These are phyloP conservation scores for Ciconia stormi DNA, from an alignment of 2,113 vertebrate species.

Conservation along the genomic window DNA sequence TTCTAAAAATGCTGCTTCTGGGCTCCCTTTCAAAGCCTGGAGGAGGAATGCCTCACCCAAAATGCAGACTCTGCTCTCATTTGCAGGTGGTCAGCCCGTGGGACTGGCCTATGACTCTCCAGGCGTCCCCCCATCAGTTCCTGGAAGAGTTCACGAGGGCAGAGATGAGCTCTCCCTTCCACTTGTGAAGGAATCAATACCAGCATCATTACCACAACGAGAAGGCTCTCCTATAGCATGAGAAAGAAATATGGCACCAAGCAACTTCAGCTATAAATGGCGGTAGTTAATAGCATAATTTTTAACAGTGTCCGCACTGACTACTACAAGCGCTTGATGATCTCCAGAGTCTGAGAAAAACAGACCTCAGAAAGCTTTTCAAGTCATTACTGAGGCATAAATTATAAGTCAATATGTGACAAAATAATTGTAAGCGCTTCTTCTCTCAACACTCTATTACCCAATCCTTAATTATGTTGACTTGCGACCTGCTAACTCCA, in stretches of 20 bases:
- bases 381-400: not conserved
- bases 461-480: not conserved
- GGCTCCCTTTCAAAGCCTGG: not conserved
- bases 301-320: not conserved
- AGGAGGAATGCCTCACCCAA: not conserved
- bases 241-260: not conserved
- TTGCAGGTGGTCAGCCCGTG: not conserved
- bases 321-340: not conserved
- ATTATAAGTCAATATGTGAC: not conserved
- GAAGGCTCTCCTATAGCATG: not conserved
- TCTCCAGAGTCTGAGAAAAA: not conserved
- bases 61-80: not conserved
- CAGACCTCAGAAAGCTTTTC: not conserved
- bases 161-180: not conserved
- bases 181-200: not conserved
- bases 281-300: not conserved
- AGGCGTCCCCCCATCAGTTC: not conserved
- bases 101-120: no score
- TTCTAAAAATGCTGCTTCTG: not conserved
- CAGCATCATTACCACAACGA: not conserved
- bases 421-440: not conserved
- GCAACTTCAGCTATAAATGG: not conserved
- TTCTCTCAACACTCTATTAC: not conserved
- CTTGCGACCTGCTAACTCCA: not conserved
- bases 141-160: not conserved